phyloP scores from a whole-genome alignment of 2,113 vertebrate species.

The Labrus mixtus region DNA sequence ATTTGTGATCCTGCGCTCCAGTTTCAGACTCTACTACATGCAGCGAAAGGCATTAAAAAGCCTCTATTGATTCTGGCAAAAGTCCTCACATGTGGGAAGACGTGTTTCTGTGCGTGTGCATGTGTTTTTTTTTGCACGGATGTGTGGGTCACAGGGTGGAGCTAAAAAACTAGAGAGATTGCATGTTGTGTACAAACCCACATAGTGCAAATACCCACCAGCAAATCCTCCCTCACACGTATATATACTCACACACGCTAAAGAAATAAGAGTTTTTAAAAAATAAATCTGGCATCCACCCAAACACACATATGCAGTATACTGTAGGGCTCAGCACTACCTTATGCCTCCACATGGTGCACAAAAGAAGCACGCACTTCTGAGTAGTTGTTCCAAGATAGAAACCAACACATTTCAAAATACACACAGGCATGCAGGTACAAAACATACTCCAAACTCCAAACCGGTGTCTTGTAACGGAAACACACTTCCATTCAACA shows the following conservation, averaged over 20 bases:
- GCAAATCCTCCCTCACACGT: conserved; percentile 54
- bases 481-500: conserved; percentile 68
- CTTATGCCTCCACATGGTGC: conserved; percentile 38
- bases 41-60: conserved; percentile 76
- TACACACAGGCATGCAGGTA: conserved; percentile 48
- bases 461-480: conserved; percentile 54
- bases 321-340: conserved; percentile 16
- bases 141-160: conserved; percentile 61
- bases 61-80: conserved; percentile 82
- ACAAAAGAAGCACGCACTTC: conserved; percentile 33
- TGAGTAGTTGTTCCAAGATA: conserved; percentile 38
- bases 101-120: conserved; percentile 49
- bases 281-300: conserved; percentile 45
- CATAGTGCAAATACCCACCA: conserved; percentile 53
- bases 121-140: conserved; percentile 40
- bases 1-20: conserved; percentile 66
- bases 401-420: conserved; percentile 40
- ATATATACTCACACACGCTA: conserved; percentile 39
- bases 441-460: conserved; percentile 54
- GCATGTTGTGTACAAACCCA: conserved; percentile 43
- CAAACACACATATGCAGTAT: conserved; percentile 50
- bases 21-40: conserved; percentile 72
- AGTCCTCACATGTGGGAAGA: conserved; percentile 67
- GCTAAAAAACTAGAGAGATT: conserved; percentile 36
- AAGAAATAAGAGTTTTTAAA: conserved; percentile 34